Conservation (phyloP, 1,140 invertebrate species). For the Theocolax elegans region DNA sequence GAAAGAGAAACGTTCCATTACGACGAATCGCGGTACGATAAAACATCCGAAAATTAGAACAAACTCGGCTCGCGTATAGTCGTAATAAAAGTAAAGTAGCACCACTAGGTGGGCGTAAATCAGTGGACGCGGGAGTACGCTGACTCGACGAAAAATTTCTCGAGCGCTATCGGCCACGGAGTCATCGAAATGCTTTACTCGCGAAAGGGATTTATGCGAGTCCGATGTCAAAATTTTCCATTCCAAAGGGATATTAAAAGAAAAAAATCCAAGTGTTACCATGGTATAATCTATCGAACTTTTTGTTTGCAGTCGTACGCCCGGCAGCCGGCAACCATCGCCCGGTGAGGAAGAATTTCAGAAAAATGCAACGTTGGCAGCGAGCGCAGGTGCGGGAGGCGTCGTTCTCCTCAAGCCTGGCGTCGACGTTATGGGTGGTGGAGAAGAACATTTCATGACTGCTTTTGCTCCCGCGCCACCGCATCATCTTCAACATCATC, state of each 20-base stretch:
- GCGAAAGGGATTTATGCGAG: neutral
- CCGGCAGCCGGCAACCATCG: slow-evolving; percentile 90
- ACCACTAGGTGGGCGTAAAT: slow-evolving; percentile 9
- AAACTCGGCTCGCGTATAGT: too few relatives aligned
- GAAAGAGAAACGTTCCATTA: neutral
- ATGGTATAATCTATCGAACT: too few relatives aligned
- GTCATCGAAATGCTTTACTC: neutral
- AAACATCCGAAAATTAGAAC: slow-evolving; percentile 16
- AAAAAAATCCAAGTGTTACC: too few relatives aligned
- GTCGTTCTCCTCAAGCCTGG: slow-evolving; percentile 67
- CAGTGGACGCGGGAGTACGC: neutral
- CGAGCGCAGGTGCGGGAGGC: slow-evolving; percentile 61
- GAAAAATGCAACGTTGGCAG: slow-evolving; percentile 70
- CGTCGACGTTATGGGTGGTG: slow-evolving; percentile 69
- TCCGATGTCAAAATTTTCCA: too few relatives aligned
- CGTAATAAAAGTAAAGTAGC: too few relatives aligned
- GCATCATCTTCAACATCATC: slow-evolving; percentile 68
- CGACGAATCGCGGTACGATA: too few relatives aligned
- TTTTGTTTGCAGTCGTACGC: slow-evolving; percentile 76
- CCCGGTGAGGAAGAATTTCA: slow-evolving; percentile 86
- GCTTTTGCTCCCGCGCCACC: slow-evolving; percentile 71
- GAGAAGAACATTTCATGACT: slow-evolving; percentile 67
- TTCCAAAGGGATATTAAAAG: too few relatives aligned
- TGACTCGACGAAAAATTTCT: slow-evolving; percentile 15
- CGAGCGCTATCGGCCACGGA: neutral